Evolutionary conservation across 2,113 vertebrate species (phyloP).

Genomic region (Gallinago paraguaiae): DNA sequence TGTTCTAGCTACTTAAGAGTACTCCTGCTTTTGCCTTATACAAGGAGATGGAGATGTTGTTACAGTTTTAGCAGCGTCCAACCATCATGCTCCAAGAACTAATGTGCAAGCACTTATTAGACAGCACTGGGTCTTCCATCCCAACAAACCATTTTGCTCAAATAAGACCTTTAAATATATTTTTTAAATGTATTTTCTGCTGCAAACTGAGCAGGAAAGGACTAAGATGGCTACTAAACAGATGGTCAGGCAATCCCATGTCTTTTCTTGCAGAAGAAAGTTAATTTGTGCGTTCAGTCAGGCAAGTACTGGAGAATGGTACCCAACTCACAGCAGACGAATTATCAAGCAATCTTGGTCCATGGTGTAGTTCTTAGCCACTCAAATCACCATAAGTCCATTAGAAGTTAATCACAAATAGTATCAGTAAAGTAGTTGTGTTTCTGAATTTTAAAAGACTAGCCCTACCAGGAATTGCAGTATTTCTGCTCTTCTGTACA

Average conservation of each 20-base stretch:
- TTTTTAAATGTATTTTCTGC: not conserved
- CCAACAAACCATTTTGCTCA: not conserved
- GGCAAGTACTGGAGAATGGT: not conserved
- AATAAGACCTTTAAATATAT: not conserved
- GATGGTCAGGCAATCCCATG: not conserved
- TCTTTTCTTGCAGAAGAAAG: not conserved
- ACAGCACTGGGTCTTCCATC: not conserved
- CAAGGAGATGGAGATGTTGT: not conserved
- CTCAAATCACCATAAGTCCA: not conserved
- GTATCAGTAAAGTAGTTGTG: not conserved
- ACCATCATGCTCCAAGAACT: not conserved
- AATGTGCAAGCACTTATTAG: not conserved
- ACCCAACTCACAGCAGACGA: not conserved
- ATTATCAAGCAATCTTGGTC: not conserved
- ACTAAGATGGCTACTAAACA: not conserved
- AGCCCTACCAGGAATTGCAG: not conserved
- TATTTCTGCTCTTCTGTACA: not conserved
- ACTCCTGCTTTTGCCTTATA: not conserved
- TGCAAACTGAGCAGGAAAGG: not conserved
- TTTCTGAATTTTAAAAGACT: not conserved
- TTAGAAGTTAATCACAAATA: slow-evolving; percentile 13
- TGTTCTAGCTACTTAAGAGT: not conserved
- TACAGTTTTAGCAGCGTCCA: not conserved
- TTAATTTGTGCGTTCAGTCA: not conserved
- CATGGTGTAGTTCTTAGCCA: not conserved